Evolutionary conservation across 2,888 invertebrate genomes (phyloP), one percentile per base, ranked within the genome.

Genomic region (Iselma pallidipennis): DNA sequence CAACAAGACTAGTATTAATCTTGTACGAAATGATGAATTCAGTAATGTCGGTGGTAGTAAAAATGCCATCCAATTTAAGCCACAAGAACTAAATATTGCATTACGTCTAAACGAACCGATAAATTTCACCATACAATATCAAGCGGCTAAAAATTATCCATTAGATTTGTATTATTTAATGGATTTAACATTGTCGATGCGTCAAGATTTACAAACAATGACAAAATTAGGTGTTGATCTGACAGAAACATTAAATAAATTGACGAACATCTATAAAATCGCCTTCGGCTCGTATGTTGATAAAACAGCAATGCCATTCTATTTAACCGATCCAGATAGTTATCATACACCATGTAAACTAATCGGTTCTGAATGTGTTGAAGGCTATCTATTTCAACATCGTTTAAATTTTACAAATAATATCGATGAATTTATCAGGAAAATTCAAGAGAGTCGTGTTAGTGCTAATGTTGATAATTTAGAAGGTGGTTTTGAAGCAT

Each of bases 111-210:
- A 66, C 23, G 49, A 59, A 19, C 85, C 87, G 0, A 82, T 85
- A 70, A 86, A 83, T 66, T 80, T 91, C 48, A 83, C 85, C 66
- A 84, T 92, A 67, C 82, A 84, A n/a, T 92, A 89, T 74, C 84
- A 90, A 55, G 89, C 92, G 54, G 93, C 94, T 9, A 88, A 89
- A 78, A 92, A 96, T 79, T 94, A 95, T 75, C 91, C 91, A 6
- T 84, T 96, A 45, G 96, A 96, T 78, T 83, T 96, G 45, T 96
- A 96, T 81, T 94, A 93, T 75, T 83, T 96, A 70, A 95, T 96
- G 92, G 96, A 96, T 79, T 83, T 95, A 59, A 95, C 95, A 1
- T 89, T 90, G 84, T 93, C 95, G 1, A 96, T 96, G 96, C 86
- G 86, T 74, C 91, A 93, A 69, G 94, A 95, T 79, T 91, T 94